Conservation (phyloP, 2,113 vertebrate species). For the Oryzias celebensis region DNA sequence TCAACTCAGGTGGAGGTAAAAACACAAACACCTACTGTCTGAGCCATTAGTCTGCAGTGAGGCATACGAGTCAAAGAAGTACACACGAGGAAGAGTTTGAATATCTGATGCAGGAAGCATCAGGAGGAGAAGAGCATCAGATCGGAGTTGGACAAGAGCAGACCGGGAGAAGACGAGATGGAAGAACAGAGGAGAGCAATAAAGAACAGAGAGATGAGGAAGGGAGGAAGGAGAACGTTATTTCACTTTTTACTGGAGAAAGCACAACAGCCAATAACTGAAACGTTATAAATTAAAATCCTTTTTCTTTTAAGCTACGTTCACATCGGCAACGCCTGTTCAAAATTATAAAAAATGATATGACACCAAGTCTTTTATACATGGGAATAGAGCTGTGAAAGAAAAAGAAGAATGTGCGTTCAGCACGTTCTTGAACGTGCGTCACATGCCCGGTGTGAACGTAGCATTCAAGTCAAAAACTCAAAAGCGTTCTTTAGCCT, state of each 20-base stretch:
- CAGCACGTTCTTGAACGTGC: too few relatives aligned
- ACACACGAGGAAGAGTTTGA: conserved; percentile 85
- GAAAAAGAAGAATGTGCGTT: too few relatives aligned
- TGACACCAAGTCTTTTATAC: too few relatives aligned
- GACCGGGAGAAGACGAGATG: conserved; percentile 16
- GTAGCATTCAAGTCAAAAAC: too few relatives aligned
- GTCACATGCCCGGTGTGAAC: too few relatives aligned
- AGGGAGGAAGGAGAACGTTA: conserved; percentile 45
- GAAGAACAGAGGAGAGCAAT: conserved; percentile 19
- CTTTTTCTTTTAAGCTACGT: neutral
- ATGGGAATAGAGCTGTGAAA: too few relatives aligned
- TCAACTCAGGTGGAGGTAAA: conserved; percentile 21
- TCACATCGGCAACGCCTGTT: too few relatives aligned
- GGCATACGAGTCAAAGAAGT: conserved; percentile 87
- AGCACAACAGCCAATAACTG: neutral
- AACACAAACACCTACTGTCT: conserved; percentile 78
- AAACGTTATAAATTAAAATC: neutral
- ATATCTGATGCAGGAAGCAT: conserved; percentile 73
- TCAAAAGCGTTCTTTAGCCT: conserved; percentile 32
- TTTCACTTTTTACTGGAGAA: conserved; percentile 15
- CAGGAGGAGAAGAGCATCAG: conserved; percentile 13
- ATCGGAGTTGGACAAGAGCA: conserved; percentile 10
- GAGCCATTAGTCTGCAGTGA: conserved; percentile 81
- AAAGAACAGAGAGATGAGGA: conserved; percentile 13
- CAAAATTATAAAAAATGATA: too few relatives aligned